These are phyloP conservation scores for Sinhomidia bicolor DNA, from an alignment of 2,888 invertebrate species.

Conservation along the genomic window DNA sequence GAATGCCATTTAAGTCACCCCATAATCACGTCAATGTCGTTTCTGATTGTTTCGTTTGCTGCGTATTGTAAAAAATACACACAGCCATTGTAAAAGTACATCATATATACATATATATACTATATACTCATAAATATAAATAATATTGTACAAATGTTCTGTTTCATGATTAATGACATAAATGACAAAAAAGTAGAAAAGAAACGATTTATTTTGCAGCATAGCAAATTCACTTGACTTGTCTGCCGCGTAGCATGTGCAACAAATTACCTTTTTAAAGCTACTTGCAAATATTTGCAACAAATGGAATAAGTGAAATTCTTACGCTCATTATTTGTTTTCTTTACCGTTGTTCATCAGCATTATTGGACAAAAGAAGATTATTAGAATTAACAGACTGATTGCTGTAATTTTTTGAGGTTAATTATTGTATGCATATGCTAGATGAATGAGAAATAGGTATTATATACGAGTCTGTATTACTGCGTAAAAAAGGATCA, in stretches of 20 bases:
- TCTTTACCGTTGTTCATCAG: background rate
- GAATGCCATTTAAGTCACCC: conserved; percentile 33
- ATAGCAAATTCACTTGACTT: background rate
- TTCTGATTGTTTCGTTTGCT: background rate
- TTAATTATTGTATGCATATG: background rate
- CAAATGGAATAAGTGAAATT: conserved; percentile 15
- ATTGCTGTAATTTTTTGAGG: conserved; percentile 29
- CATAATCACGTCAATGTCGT: conserved; percentile 43
- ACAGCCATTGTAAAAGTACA: background rate
- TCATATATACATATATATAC: too few relatives aligned
- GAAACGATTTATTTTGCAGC: background rate
- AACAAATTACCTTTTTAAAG: background rate
- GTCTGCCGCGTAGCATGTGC: background rate
- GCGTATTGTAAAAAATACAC: background rate
- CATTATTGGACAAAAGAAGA: conserved; percentile 8
- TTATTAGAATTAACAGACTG: background rate
- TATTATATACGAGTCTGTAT: too few relatives aligned
- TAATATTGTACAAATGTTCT: too few relatives aligned
- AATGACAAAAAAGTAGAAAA: background rate
- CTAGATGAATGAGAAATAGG: background rate
- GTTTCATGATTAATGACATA: conserved; percentile 5
- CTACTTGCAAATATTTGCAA: background rate
- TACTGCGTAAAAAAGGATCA: background rate
- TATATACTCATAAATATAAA: background rate
- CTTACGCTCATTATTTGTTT: background rate